Base-by-base conservation (phyloP, 2,113 vertebrate genomes). In the Zonotrichia leucophrys region DNA sequence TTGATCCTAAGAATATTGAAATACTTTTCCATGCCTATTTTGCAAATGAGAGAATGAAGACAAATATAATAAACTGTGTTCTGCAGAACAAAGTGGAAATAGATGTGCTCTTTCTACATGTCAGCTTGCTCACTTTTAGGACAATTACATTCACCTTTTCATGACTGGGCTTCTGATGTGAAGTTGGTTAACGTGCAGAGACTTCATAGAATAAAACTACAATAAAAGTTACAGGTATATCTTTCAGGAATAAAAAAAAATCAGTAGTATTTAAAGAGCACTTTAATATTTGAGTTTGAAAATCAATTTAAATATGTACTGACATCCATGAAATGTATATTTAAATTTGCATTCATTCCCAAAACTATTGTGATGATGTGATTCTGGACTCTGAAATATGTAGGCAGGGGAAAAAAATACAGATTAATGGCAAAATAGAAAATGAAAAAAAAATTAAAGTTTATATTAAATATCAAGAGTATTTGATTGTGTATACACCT, bases 371-470 rank as follows among this genome's bases (percentile, higher is more conserved):
- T 70, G 33, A 84, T 30, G 2, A 69, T 85, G 22, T 7, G 1
- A 10, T 52, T 82, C 70, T 58, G 27, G 23, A 47, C 9, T 66
- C 72, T 77, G 67, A 81, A 82, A 92, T 21, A 66, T 1, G 2
- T 30, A 58, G 39, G 9, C 21, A 70, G 30, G 31, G 11, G 11
- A 30, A 80, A 81, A 90, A 33, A 23, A 0, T 28, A 35, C 35
- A 58, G 33, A 52, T 11, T 75, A 47, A n/a, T 30, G 11, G 59
- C 15, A 90, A 79, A n/a, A n/a, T 7, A 82, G 23, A 37, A 69
- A 64, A 46, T 18, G 1, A 6, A 75, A 50, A 83, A 55, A 70
- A 5, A 1, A 12, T 9, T 7, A 9, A 58, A 1, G 0, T 72
- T 82, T 41, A 10, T 22, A 62, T 83, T 68, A 60, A 60, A 33